Conservation (phyloP, 2,888 invertebrate species). For the Lithosia quadra region DNA sequence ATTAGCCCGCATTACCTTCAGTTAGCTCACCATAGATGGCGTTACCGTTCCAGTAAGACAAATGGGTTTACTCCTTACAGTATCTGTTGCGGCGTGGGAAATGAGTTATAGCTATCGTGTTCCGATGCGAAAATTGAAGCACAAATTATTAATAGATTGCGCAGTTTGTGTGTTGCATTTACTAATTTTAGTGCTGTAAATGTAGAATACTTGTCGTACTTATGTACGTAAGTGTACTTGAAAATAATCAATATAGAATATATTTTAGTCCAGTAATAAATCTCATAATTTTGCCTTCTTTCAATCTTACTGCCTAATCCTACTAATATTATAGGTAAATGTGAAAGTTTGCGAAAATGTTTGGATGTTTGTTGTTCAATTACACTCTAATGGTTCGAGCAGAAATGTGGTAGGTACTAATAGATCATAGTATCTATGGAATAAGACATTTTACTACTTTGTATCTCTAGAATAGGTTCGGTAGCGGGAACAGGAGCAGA, state of each 20-base stretch:
- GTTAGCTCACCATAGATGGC: slow-evolving; percentile 62
- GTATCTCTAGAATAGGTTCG: too few relatives aligned
- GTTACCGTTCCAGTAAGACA: slow-evolving; percentile 57
- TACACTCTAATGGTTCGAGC: too few relatives aligned
- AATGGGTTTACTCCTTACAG: slow-evolving; percentile 51
- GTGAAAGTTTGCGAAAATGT: too few relatives aligned
- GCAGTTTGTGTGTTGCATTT: slow-evolving; percentile 11
- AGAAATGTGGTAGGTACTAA: too few relatives aligned
- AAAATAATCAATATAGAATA: too few relatives aligned
- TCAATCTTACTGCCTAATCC: too few relatives aligned
- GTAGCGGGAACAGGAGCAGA: too few relatives aligned
- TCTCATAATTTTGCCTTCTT: not conserved
- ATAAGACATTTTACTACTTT: too few relatives aligned
- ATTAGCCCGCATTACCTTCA: slow-evolving; percentile 55
- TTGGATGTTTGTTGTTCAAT: too few relatives aligned
- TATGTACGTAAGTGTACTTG: not conserved
- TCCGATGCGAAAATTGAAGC: slow-evolving; percentile 50
- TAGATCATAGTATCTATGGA: too few relatives aligned
- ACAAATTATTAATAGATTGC: slow-evolving; percentile 34
- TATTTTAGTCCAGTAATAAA: not conserved
- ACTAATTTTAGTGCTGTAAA: slow-evolving; percentile 16
- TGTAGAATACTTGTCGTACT: not conserved
- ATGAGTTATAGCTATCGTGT: slow-evolving; percentile 59
- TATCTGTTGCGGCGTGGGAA: slow-evolving; percentile 71
- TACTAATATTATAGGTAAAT: too few relatives aligned